Evolutionary conservation across 1,140 invertebrate genomes (phyloP).

Genomic region (Cydia fagiglandana): DNA sequence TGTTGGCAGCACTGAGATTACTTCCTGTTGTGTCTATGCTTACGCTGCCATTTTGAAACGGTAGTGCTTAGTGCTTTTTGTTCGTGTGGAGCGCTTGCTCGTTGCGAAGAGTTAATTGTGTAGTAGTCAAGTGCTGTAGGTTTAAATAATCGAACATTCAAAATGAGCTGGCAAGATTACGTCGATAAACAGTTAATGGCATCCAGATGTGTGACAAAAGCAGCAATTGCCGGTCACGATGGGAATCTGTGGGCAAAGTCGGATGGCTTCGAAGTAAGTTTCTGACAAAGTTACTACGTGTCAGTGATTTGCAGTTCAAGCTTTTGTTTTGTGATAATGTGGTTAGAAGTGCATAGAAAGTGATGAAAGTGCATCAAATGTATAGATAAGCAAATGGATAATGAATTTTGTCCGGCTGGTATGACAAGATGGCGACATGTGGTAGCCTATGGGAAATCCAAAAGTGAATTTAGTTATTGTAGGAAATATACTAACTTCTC

Average conservation of each 20-base stretch:
- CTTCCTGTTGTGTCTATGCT: constrained; percentile 71
- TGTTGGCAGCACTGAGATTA: constrained; percentile 52
- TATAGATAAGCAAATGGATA: constrained; percentile 45
- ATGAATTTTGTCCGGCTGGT: constrained; percentile 70
- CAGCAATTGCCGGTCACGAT: constrained; percentile 95
- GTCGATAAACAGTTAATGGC: constrained; percentile 97
- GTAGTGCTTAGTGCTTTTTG: constrained; percentile 79
- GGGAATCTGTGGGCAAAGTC: constrained; percentile 97
- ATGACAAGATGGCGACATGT: constrained; percentile 80
- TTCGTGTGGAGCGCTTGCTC: constrained; percentile 78
- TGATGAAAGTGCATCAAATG: constrained; percentile 36
- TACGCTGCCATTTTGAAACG: constrained; percentile 77
- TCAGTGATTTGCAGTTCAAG: constrained; percentile 50
- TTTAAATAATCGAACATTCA: constrained; percentile 77
- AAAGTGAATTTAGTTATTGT: constrained; percentile 35
- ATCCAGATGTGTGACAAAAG: constrained; percentile 94
- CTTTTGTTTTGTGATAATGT: constrained; percentile 40
- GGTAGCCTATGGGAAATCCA: constrained; percentile 61
- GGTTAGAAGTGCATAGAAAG: constrained; percentile 39
- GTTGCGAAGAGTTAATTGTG: constrained; percentile 72
- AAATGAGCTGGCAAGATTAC: constrained; percentile 99
- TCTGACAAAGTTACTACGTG: constrained; percentile 51
- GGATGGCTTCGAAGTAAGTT: constrained; percentile 94
- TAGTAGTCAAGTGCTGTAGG: constrained; percentile 73
- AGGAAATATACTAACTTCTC: background rate